Evolutionary conservation across 92 coral and sea anemone genomes (phyloP), one percentile per base, ranked within the genome.

Genomic region (Actinostola sp.): DNA sequence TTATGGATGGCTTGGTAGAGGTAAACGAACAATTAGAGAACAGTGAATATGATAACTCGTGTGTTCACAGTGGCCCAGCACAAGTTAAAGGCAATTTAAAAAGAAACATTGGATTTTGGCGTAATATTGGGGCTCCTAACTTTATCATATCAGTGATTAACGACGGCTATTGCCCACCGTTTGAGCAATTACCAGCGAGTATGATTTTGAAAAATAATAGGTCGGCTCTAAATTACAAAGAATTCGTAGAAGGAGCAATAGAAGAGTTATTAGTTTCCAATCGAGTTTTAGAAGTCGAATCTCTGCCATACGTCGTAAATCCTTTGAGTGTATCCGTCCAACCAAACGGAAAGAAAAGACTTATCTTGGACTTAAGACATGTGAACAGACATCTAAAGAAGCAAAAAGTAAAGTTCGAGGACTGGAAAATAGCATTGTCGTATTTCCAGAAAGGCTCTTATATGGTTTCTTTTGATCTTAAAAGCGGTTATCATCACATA

Each of bases 401-500:
- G 35, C 77, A 82, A 70, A 64, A 69, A 29, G 58, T 81, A 12
- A 86, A 86, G 51, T 86, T 81, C 75, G 88, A 86, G 66, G 88
- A 86, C 61, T 86, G 81, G 88, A 86, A 86, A 76, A 69, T 71
- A 30, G 89, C 86, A 0, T 61, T 83, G 64, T 17, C 43, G n/a
- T 84, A 72, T 46, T 88, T 83, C 58, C 59, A 71, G 23, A 72
- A 66, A 52, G 80, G 70, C 3, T 55, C 63, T 16, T 78, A 44
- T 66, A 77, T n/a, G n/a, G 67, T 61, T 43, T 53, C 70, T 23
- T 80, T 85, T 55, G 82, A 85, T 55, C 79, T 79, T 23, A 86
- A 59, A 86, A n/a, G 84, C 54, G 92, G 92, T 11, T 81, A 76
- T 32, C 92, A 86, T n/a, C n/a, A n/a, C n/a, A n/a, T n/a, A n/a